Conservation (phyloP, 2,797 vertebrate species). For the Harpagifer antarcticus region DNA sequence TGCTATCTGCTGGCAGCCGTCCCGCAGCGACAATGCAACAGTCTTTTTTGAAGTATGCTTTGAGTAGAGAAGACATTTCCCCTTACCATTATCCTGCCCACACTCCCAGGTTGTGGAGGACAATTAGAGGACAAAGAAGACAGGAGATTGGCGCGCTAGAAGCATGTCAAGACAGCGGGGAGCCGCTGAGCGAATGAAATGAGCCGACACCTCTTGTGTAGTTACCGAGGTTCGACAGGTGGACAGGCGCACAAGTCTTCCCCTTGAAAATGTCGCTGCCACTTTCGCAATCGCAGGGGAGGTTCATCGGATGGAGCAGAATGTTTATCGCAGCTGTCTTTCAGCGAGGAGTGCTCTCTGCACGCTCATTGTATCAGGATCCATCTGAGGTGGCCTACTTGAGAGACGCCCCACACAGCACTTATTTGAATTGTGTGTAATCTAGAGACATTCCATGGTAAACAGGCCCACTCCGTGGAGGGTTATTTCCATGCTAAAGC, state of each 20-base stretch:
- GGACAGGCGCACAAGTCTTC: constrained; percentile 35
- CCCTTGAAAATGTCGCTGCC: constrained; percentile 36
- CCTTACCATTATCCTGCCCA: constrained; percentile 39
- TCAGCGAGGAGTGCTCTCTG: constrained; percentile 34
- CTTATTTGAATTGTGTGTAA: constrained; percentile 62
- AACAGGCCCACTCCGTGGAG: constrained; percentile 56
- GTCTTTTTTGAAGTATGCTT: constrained; percentile 34
- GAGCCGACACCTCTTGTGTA: constrained; percentile 29
- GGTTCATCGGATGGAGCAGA: constrained; percentile 12
- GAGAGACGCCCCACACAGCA: constrained; percentile 38
- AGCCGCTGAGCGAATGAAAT: constrained; percentile 24
- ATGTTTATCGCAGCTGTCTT: constrained; percentile 28
- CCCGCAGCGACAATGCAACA: constrained; percentile 42
- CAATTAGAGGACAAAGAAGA: constrained; percentile 60
- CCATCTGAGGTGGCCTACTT: constrained; percentile 58
- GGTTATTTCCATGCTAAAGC: constrained; percentile 68
- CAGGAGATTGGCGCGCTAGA: neutral
- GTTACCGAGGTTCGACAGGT: constrained; percentile 29
- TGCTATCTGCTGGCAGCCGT: constrained; percentile 61
- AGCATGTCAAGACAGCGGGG: constrained; percentile 14
- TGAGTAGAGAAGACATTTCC: constrained; percentile 40
- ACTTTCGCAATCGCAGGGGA: constrained; percentile 14
- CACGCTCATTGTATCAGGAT: constrained; percentile 36
- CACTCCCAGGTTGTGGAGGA: constrained; percentile 35
- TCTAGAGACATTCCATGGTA: constrained; percentile 53